These are phyloP conservation scores for Sebastes taczanowskii DNA, from an alignment of 2,797 vertebrate genomes.

Conservation along the genomic window DNA sequence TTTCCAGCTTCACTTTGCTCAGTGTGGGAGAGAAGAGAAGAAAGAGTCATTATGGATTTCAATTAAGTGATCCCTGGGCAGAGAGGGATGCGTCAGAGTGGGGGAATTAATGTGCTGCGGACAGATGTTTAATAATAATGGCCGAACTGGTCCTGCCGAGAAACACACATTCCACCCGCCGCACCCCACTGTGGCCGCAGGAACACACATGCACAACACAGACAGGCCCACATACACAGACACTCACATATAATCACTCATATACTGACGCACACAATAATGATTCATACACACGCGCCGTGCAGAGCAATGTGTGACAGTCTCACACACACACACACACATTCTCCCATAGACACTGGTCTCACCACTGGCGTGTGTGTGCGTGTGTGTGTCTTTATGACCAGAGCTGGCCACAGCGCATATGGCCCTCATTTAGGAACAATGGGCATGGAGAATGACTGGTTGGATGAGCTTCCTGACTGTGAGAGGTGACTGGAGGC, in stretches of 20 bases:
- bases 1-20: slow-evolving; percentile 57
- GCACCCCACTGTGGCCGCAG: slow-evolving; percentile 60
- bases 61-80: slow-evolving; percentile 80
- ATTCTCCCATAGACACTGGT: slow-evolving; percentile 28
- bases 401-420: slow-evolving; percentile 75
- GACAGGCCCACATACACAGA: slow-evolving; percentile 35
- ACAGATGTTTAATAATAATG: slow-evolving; percentile 84
- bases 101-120: slow-evolving; percentile 77
- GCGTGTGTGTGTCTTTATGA: slow-evolving; percentile 64
- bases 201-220: slow-evolving; percentile 46
- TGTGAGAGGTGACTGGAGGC: slow-evolving; percentile 78
- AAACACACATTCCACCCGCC: slow-evolving; percentile 70
- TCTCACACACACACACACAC: slow-evolving; percentile 18
- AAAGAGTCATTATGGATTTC: slow-evolving; percentile 84
- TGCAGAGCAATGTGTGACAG: slow-evolving; percentile 35
- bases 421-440: slow-evolving; percentile 81
- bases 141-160: slow-evolving; percentile 75
- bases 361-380: slow-evolving; percentile 21
- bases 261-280: slow-evolving; percentile 61
- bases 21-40: slow-evolving; percentile 66
- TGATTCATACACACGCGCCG: slow-evolving; percentile 60
- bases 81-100: slow-evolving; percentile 76
- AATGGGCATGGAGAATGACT: slow-evolving; percentile 76
- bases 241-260: slow-evolving; percentile 64
- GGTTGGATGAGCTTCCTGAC: slow-evolving; percentile 74